These are phyloP conservation scores for Oxygymnocypris stewartii DNA, from an alignment of 2,113 vertebrate genomes.

Conservation along the genomic window DNA sequence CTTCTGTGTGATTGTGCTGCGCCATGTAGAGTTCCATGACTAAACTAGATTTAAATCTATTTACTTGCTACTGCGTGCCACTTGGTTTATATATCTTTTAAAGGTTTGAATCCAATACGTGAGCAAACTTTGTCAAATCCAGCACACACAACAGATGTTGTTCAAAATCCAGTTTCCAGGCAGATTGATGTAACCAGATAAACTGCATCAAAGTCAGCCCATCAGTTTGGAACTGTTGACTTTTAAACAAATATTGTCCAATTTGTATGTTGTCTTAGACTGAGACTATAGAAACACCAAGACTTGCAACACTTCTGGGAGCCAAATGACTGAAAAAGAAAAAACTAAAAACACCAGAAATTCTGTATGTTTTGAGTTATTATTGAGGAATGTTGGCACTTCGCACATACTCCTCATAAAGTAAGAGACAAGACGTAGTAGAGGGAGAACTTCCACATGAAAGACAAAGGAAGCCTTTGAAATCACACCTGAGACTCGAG, in stretches of 20 bases:
- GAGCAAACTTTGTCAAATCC: too few relatives aligned
- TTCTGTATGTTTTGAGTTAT: neutral
- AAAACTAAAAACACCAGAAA: neutral
- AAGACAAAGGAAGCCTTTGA: constrained; percentile 45
- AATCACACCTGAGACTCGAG: constrained; percentile 45
- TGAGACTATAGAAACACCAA: neutral
- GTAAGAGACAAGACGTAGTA: neutral
- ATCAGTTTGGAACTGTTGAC: neutral
- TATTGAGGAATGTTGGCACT: neutral
- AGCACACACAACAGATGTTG: too few relatives aligned
- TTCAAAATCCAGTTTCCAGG: too few relatives aligned
- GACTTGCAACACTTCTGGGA: neutral
- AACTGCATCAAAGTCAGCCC: neutral
- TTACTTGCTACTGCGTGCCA: too few relatives aligned
- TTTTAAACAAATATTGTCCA: neutral
- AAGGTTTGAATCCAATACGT: too few relatives aligned
- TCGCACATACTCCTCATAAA: neutral
- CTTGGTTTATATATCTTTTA: too few relatives aligned
- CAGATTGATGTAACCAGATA: too few relatives aligned
- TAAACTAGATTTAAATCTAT: too few relatives aligned
- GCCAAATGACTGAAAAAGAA: neutral
- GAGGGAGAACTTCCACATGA: constrained; percentile 19
- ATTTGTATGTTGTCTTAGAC: neutral
- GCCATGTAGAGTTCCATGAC: too few relatives aligned
- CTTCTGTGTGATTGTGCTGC: too few relatives aligned